Percentiles rank a stretch among this genome's conserved stretches.
Evolutionary conservation across 1,140 invertebrate genomes (phyloP).

Genomic region (Araneus ventricosus): DNA sequence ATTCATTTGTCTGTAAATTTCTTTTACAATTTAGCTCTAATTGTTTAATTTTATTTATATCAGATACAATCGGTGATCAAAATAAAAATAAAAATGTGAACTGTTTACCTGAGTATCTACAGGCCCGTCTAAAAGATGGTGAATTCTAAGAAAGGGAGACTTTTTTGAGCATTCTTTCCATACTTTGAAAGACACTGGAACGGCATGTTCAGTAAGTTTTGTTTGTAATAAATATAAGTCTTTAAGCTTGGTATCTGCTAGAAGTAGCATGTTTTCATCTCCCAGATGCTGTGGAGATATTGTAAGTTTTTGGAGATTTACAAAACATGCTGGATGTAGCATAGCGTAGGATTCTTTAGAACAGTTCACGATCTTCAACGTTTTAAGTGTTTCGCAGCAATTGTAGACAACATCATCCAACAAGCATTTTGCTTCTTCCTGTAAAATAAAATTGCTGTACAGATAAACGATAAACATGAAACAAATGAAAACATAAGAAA

Average conservation of each 20-base stretch:
- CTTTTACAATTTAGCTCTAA: too few species aligned
- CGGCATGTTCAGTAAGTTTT: slow-evolving; percentile 82
- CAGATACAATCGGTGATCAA: too few species aligned
- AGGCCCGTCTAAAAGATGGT: slow-evolving; percentile 79
- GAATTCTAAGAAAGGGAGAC: slow-evolving; percentile 80
- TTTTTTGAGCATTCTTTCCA: slow-evolving; percentile 79
- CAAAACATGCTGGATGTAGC: slow-evolving; percentile 88
- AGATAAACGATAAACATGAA: background rate
- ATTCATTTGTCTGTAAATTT: too few species aligned
- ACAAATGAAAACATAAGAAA: background rate
- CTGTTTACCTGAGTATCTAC: slow-evolving; percentile 77
- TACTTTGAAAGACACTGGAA: slow-evolving; percentile 77
- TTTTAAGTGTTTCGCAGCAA: slow-evolving; percentile 85
- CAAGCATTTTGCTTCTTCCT: slow-evolving; percentile 81
- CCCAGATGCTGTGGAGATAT: slow-evolving; percentile 89
- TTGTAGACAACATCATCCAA: slow-evolving; percentile 85
- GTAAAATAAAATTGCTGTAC: background rate
- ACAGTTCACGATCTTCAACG: slow-evolving; percentile 87
- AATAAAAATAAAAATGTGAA: background rate
- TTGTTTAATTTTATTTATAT: too few species aligned
- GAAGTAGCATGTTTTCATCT: slow-evolving; percentile 86
- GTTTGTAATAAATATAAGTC: slow-evolving; percentile 91
- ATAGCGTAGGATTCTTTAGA: slow-evolving; percentile 88
- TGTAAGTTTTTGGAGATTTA: slow-evolving; percentile 86
- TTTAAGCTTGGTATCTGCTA: slow-evolving; percentile 81